These are phyloP conservation scores for Illadopsis cleaveri DNA, from an alignment of 2,113 vertebrate species.

Conservation along the genomic window DNA sequence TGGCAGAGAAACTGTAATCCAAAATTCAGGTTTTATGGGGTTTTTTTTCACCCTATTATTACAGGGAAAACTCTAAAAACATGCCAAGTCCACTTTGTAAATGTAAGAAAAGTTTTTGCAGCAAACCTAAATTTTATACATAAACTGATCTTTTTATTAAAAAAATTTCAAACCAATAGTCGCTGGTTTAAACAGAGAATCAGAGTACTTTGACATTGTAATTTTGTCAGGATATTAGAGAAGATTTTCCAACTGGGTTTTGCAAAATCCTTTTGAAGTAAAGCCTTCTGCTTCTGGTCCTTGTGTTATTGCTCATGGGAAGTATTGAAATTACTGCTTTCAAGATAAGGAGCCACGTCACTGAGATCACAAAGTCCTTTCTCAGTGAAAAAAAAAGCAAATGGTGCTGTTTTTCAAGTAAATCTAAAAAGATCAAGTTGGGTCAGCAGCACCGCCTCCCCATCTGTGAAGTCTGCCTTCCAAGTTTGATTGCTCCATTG, in stretches of 20 bases:
- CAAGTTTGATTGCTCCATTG: conserved; percentile 87
- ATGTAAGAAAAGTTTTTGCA: background rate
- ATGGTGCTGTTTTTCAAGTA: conserved; percentile 53
- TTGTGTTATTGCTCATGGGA: background rate
- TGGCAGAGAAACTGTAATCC: background rate
- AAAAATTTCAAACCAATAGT: background rate
- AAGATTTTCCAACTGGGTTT: conserved; percentile 33
- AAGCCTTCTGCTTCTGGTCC: conserved; percentile 2
- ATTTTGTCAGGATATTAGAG: conserved; percentile 37
- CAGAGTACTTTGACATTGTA: background rate
- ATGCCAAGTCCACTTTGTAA: background rate
- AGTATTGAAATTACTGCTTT: conserved; percentile 1
- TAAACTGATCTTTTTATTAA: background rate
- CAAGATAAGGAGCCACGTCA: background rate
- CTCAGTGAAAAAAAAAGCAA: conserved; percentile 3
- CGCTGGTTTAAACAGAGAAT: conserved; percentile 15
- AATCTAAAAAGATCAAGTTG: background rate
- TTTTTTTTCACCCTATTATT: background rate
- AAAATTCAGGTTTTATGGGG: background rate
- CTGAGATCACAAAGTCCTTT: background rate
- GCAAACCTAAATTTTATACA: background rate
- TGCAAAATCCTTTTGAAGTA: conserved; percentile 43
- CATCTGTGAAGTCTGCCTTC: conserved; percentile 70
- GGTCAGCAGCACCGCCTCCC: conserved; percentile 89
- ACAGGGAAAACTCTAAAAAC: background rate